Conservation (phyloP, 2,797 vertebrate genomes). For the Notoglanidium macrostoma region DNA sequence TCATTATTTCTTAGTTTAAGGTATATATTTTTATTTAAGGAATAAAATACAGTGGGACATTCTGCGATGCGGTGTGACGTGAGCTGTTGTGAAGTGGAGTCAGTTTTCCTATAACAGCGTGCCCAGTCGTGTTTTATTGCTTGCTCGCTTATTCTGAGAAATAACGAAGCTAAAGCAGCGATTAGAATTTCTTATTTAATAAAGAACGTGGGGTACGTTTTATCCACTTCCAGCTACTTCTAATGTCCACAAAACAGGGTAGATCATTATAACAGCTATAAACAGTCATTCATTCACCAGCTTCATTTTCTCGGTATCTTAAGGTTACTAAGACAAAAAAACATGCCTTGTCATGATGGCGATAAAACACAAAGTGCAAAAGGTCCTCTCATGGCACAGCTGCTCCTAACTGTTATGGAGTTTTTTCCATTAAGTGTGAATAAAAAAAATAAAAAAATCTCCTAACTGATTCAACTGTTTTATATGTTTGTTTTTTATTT, state of each 20-base stretch:
- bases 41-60: background rate
- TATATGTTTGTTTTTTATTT: background rate
- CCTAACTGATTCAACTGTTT: background rate
- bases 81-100: background rate
- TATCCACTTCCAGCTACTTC: too few relatives aligned
- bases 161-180: background rate
- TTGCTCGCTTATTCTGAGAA: slow-evolving; percentile 23
- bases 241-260: background rate
- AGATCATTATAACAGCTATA: background rate
- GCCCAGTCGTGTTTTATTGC: background rate
- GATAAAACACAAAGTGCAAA: background rate
- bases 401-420: background rate
- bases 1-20: background rate
- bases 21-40: background rate
- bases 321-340: background rate
- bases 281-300: background rate
- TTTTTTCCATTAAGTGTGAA: background rate
- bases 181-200: background rate
- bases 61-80: background rate
- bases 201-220: background rate
- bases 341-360: background rate
- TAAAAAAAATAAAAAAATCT: background rate
- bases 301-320: background rate
- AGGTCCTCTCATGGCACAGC: background rate
- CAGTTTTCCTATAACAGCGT: background rate